Evolutionary conservation across 1,140 invertebrate genomes (phyloP).

Genomic region (Brachionus sp.): DNA sequence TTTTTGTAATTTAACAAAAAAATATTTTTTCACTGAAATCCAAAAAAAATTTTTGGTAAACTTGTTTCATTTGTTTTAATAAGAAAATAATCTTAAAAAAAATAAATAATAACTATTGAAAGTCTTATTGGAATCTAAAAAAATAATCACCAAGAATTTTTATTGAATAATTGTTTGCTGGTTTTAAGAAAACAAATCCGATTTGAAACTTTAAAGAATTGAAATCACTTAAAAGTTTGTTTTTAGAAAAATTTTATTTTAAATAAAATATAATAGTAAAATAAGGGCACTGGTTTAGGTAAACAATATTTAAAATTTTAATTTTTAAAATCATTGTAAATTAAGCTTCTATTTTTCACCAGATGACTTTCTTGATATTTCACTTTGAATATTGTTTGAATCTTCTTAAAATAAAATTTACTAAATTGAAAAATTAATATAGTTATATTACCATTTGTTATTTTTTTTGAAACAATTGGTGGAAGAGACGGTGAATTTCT

Average conservation of each 20-base stretch:
- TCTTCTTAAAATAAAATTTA: background rate
- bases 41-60: too few relatives aligned
- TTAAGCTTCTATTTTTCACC: background rate
- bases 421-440: background rate
- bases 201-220: background rate
- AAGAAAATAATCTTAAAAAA: too few relatives aligned
- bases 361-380: background rate
- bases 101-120: too few relatives aligned
- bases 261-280: background rate
- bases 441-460: too few relatives aligned
- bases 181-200: background rate
- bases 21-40: too few relatives aligned
- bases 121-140: too few relatives aligned
- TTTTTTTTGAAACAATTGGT: background rate
- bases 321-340: background rate
- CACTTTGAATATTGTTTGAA: background rate
- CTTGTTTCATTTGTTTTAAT: too few relatives aligned
- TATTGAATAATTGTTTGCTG: background rate
- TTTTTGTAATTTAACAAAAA: too few relatives aligned
- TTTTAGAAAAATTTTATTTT: background rate
- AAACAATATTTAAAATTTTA: background rate
- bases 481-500: slow-evolving; percentile 2
- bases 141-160: too few relatives aligned
- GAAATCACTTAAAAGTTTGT: background rate
- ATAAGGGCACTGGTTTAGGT: slow-evolving; percentile 3